phyloP scores from a whole-genome alignment of 2,113 vertebrate species.

The Scartelaos histophorus region DNA sequence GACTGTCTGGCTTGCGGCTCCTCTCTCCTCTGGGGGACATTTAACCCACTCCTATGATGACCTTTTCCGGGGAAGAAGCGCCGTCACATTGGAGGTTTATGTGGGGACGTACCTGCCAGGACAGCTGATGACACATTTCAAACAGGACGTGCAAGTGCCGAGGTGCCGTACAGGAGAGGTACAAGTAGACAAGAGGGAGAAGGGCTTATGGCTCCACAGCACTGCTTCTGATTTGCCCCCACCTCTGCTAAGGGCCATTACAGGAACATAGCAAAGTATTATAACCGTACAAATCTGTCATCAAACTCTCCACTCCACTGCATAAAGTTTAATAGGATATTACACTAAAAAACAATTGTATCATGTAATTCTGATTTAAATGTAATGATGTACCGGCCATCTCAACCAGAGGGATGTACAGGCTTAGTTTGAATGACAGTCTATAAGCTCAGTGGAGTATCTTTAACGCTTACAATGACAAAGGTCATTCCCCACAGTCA shows the following conservation, averaged over 20 bases:
- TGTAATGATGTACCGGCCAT: not conserved
- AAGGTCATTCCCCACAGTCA: not conserved
- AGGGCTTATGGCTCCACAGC: slow-evolving; percentile 44
- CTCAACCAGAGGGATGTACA: not conserved
- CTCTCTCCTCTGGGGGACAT: slow-evolving; percentile 59
- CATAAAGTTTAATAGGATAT: slow-evolving; percentile 13
- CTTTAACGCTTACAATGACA: too few relatives aligned
- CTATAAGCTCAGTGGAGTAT: too few relatives aligned
- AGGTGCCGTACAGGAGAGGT: slow-evolving; percentile 42
- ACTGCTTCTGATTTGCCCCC: slow-evolving; percentile 46
- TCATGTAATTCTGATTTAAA: not conserved
- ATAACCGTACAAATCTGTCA: slow-evolving; percentile 30
- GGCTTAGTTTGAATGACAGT: not conserved
- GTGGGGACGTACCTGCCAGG: slow-evolving; percentile 56
- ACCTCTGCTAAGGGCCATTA: slow-evolving; percentile 16
- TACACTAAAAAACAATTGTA: not conserved
- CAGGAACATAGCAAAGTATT: slow-evolving; percentile 31
- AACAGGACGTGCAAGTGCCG: slow-evolving; percentile 54
- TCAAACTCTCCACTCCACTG: slow-evolving; percentile 20
- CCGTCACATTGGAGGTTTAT: slow-evolving; percentile 62
- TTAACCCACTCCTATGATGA: slow-evolving; percentile 65
- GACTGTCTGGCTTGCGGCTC: slow-evolving; percentile 44
- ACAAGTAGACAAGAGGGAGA: slow-evolving; percentile 28
- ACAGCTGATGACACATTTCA: slow-evolving; percentile 71
- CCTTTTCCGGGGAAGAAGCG: slow-evolving; percentile 60